A percentile compares a stretch with the other conserved stretches of the same genome.
phyloP scores from a whole-genome alignment of 2,797 vertebrate genomes.

The Emydoidea blandingii region DNA sequence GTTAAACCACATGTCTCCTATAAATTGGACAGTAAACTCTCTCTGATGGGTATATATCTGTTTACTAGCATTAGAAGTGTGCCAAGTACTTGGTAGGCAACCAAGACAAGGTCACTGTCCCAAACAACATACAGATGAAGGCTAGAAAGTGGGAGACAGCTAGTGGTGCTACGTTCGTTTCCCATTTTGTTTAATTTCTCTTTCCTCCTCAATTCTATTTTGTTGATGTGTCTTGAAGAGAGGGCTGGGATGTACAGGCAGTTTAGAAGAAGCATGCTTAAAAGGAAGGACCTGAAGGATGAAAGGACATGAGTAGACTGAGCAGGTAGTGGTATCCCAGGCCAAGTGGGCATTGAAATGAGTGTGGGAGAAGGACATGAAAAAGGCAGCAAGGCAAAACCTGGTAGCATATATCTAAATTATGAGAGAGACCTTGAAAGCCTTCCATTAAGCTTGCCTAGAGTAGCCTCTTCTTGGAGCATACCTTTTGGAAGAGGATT shows the following conservation, averaged over 20 bases:
- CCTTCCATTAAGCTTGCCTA: conserved; percentile 17
- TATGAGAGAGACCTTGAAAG: conserved; percentile 25
- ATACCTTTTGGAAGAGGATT: conserved; percentile 23
- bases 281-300: neutral
- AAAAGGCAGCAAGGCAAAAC: conserved; percentile 32
- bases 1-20: conserved; percentile 46
- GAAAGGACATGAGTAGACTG: conserved; percentile 16
- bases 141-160: neutral
- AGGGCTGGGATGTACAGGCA: neutral
- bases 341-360: conserved; percentile 12
- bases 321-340: conserved; percentile 44
- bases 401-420: conserved; percentile 7
- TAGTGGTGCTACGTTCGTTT: neutral
- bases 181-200: neutral
- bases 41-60: neutral
- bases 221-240: neutral
- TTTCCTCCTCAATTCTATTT: neutral
- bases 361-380: neutral
- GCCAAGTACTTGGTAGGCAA: neutral
- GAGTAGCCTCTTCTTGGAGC: conserved; percentile 22
- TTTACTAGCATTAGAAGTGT: neutral
- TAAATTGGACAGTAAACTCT: conserved; percentile 1
- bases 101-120: neutral
- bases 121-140: neutral
- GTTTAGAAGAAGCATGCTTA: conserved; percentile 20